Conservation (phyloP, 1,140 invertebrate genomes). For the Lerema accius region DNA sequence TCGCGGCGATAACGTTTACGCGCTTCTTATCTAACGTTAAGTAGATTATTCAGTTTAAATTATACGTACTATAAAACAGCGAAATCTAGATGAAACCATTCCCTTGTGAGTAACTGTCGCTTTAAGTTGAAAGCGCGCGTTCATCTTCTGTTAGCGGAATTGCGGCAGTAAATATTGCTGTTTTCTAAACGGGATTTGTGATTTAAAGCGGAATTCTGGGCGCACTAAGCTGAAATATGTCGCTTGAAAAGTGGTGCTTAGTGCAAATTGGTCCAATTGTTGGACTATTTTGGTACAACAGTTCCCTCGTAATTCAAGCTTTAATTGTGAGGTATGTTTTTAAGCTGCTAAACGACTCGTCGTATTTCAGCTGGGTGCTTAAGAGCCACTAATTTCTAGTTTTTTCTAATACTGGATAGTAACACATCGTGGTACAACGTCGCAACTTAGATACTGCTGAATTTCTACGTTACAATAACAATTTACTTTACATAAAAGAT, state of each 20-base stretch:
- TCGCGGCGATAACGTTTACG: neutral
- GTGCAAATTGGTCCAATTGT: slow-evolving; percentile 1
- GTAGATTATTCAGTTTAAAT: slow-evolving; percentile 38
- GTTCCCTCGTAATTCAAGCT: neutral
- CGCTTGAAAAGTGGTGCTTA: slow-evolving; percentile 11
- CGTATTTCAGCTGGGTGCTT: too few species aligned
- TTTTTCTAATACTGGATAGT: too few species aligned
- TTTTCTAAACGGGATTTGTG: slow-evolving; percentile 33
- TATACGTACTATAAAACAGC: slow-evolving; percentile 37
- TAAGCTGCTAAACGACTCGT: too few species aligned
- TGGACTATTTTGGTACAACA: neutral
- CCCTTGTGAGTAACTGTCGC: slow-evolving; percentile 37
- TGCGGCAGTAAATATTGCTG: slow-evolving; percentile 39
- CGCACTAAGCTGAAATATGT: slow-evolving; percentile 14
- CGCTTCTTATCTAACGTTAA: slow-evolving; percentile 17
- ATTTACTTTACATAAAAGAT: too few species aligned
- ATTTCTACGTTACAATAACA: too few species aligned
- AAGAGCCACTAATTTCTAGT: too few species aligned
- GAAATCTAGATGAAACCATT: slow-evolving; percentile 39
- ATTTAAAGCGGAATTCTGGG: slow-evolving; percentile 29
- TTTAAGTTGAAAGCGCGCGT: slow-evolving; percentile 36
- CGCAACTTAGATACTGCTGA: too few species aligned
- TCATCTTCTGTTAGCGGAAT: slow-evolving; percentile 33
- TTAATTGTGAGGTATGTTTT: too few species aligned
- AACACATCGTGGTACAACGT: too few species aligned